Conservation (phyloP, 2,113 vertebrate genomes). For the Mirza zaza region DNA sequence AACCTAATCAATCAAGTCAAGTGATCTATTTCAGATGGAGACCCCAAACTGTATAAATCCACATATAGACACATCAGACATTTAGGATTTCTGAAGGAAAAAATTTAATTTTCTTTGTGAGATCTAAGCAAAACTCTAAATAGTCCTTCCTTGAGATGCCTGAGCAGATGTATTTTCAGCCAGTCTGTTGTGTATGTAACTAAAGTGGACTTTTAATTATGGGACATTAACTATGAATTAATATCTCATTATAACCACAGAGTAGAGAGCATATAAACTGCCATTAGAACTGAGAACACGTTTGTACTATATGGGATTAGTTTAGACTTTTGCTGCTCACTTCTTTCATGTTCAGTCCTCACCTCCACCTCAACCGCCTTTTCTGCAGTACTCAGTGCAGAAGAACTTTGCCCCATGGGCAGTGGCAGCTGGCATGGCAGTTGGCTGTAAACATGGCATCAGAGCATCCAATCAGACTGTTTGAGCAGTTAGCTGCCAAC, state of each 20-base stretch:
- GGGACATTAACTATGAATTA: conserved; percentile 28
- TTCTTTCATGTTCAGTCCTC: not conserved
- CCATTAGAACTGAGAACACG: not conserved
- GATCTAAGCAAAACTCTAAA: not conserved
- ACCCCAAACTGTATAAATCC: not conserved
- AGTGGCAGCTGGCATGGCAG: not conserved
- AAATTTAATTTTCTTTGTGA: not conserved
- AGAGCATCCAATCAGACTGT: not conserved
- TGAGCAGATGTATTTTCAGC: conserved; percentile 7
- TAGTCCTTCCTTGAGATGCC: conserved; percentile 15
- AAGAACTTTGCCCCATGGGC: not conserved
- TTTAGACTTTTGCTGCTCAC: not conserved
- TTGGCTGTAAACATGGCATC: not conserved
- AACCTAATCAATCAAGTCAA: not conserved
- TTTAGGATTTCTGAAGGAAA: not conserved
- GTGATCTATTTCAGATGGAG: not conserved
- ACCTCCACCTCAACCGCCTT: not conserved
- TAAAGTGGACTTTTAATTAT: conserved; percentile 49
- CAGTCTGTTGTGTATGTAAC: not conserved
- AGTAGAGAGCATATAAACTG: not conserved
- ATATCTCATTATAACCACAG: not conserved
- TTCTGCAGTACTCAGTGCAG: not conserved
- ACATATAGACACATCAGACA: not conserved
- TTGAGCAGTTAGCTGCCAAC: not conserved
- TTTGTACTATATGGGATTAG: not conserved